These are phyloP conservation scores for Peromyscus maniculatus DNA, from an alignment of 2,113 vertebrate species.

Conservation along the genomic window DNA sequence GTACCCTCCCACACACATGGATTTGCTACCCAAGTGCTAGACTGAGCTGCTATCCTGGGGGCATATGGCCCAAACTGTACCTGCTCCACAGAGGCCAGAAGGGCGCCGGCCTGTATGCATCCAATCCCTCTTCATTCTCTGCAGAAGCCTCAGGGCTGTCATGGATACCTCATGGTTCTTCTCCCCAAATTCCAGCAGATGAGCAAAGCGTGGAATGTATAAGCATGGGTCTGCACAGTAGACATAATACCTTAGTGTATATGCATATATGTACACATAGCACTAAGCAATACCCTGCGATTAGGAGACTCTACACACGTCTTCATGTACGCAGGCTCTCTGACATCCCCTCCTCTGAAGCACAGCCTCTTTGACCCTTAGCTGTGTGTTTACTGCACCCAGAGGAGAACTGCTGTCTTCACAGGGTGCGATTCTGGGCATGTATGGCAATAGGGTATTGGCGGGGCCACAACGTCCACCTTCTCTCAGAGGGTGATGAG, in stretches of 20 bases:
- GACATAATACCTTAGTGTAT: neutral
- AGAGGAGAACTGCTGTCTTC: neutral
- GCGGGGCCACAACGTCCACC: neutral
- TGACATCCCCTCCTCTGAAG: rapidly evolving
- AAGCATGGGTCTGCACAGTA: constrained; percentile 93
- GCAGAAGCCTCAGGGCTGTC: constrained; percentile 95
- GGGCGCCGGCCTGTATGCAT: constrained; percentile 98
- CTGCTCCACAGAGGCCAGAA: constrained; percentile 97
- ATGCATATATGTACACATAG: neutral
- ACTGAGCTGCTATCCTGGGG: rapidly evolving
- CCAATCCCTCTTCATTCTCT: constrained; percentile 99
- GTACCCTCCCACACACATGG: neutral
- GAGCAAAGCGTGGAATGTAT: constrained; percentile 98
- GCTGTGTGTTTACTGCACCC: neutral
- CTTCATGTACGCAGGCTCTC: neutral
- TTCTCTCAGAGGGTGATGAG: neutral
- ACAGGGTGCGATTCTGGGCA: neutral
- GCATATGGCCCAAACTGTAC: constrained; percentile 79
- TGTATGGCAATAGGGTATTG: neutral
- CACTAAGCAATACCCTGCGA: neutral
- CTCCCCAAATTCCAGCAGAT: constrained; percentile 97
- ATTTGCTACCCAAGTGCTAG: rapidly evolving
- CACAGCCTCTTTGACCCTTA: neutral
- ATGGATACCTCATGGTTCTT: constrained; percentile 99
- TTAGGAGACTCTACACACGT: rapidly evolving